phyloP scores from a whole-genome alignment of 2,888 invertebrate species.

The Ctenicera cuprea region DNA sequence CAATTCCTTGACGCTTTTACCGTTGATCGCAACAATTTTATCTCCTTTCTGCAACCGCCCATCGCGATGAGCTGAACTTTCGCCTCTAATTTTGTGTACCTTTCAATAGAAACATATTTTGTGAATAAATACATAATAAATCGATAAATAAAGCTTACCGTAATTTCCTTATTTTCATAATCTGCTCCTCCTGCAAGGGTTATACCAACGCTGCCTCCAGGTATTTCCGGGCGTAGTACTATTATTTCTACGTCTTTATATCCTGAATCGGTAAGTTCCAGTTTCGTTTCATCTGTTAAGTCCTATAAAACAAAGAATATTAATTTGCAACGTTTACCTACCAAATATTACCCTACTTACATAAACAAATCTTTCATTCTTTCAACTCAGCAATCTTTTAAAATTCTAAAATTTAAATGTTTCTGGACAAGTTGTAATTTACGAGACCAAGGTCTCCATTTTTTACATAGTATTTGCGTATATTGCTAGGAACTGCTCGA shows the following conservation, averaged over 20 bases:
- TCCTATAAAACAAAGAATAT: background rate
- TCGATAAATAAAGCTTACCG: constrained; percentile 75
- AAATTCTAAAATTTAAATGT: too few relatives aligned
- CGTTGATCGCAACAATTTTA: constrained; percentile 92
- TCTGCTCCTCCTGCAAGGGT: constrained; percentile 92
- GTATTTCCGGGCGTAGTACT: constrained; percentile 80
- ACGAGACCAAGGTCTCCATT: too few relatives aligned
- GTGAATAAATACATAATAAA: background rate
- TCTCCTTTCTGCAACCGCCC: constrained; percentile 91
- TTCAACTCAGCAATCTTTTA: too few relatives aligned
- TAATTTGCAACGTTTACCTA: background rate
- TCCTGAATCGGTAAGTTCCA: too few relatives aligned
- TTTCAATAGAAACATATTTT: constrained; percentile 66
- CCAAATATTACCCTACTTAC: too few relatives aligned
- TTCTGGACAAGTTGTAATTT: too few relatives aligned
- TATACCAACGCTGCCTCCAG: constrained; percentile 87
- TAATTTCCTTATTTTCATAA: constrained; percentile 94
- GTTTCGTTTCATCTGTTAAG: background rate
- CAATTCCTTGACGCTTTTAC: constrained; percentile 86
- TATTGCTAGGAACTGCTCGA: too few relatives aligned
- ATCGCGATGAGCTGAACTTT: constrained; percentile 91
- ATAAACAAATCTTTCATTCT: too few relatives aligned
- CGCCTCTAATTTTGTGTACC: constrained; percentile 91
- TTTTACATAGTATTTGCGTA: too few relatives aligned
- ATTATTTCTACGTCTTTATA: constrained; percentile 73